These are phyloP conservation scores for Acestrorhynchus altus DNA, from an alignment of 2,797 vertebrate genomes.

Conservation along the genomic window DNA sequence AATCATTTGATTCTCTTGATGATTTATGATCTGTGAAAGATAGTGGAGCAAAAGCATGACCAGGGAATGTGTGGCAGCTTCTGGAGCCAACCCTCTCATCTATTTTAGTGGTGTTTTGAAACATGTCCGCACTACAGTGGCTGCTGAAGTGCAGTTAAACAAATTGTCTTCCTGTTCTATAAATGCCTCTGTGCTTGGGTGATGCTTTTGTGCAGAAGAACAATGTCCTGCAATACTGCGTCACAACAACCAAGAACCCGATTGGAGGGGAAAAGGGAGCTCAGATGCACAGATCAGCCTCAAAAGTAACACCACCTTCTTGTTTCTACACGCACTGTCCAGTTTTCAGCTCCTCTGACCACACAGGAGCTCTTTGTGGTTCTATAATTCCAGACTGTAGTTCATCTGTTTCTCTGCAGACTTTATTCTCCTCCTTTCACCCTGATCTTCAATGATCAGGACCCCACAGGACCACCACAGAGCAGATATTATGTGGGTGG, in stretches of 20 bases:
- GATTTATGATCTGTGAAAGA: neutral
- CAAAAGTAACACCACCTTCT: no score
- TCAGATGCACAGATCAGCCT: no score
- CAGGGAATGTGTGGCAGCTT: neutral
- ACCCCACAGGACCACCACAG: no score
- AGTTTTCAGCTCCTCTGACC: no score
- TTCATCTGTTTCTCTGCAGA: no score
- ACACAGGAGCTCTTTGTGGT: no score
- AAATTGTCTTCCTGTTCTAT: neutral
- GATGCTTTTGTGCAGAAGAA: neutral
- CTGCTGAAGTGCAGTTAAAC: neutral
- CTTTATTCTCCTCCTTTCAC: no score
- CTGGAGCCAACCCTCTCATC: neutral
- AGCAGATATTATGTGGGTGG: no score
- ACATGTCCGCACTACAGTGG: neutral
- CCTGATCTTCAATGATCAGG: no score
- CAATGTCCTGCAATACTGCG: neutral
- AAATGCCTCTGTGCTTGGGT: neutral
- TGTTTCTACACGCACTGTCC: no score
- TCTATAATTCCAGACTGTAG: no score
- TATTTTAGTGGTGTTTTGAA: neutral
- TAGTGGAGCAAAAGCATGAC: neutral
- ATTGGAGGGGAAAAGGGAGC: neutral
- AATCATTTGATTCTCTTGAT: neutral
- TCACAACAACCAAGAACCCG: neutral